Evolutionary conservation across 37 sponge, comb jelly and placozoan genomes (phyloP), one percentile per base, ranked within the genome.

Genomic region (Mnemiopsis leidyi): DNA sequence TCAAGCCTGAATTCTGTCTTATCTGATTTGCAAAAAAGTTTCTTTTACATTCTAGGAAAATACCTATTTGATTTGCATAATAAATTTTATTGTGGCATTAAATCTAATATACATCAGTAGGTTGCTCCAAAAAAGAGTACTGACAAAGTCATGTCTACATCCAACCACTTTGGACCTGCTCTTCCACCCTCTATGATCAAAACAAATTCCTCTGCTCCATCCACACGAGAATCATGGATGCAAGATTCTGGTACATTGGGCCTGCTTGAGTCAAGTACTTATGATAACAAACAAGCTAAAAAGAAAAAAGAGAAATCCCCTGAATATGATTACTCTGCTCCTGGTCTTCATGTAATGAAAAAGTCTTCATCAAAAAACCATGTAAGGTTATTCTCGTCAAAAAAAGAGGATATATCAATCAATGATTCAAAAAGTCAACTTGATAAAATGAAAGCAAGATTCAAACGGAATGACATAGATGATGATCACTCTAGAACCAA

Each of bases 341-440:
- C 90, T 23, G 90, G 90, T n/a, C 90, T 85, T 33, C 90, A 85
- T 39, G 29, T 85, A 0, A 85, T 36, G 1, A 85, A 40, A 18
- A 40, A 40, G 25, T 34, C 79, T 1, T 18, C 61, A 18, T 13
- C 13, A 48, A 48, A 48, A 13, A 48, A 48, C 61, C 33, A 77
- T 26, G 26, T 29, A 30, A 28, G 79, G 1, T 36, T 77, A 18
- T 77, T 77, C 33, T 48, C 61, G 13, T 18, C 9, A 18, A 5
- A 48, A 18, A 48, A 48, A 13, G 32, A 31, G 79, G 36, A 18
- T 18, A 33, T 3, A 33, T 34, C 36, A 13, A 13, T 2, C 25
- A 39, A 37, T 85, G 82, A 30, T 2, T 33, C 23, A 7, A 18
- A 28, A 36, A 18, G 30, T 3, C 21, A 85, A 1, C 26, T 40